Conservation (phyloP, 2,797 vertebrate species). For the Odontamblyopus lacepedii region DNA sequence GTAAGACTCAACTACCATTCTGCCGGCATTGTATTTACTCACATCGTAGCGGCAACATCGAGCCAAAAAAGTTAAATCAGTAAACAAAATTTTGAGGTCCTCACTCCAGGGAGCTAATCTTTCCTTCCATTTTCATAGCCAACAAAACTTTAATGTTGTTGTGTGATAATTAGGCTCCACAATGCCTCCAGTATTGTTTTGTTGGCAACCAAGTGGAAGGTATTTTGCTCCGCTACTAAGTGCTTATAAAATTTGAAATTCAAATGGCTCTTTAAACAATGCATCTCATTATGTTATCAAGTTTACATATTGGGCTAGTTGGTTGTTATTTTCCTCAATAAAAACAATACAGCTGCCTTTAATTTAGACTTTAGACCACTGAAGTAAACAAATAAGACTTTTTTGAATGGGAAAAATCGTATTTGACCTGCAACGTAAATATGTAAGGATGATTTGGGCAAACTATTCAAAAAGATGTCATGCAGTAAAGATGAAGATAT, state of each 20-base stretch:
- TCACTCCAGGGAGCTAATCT: slow-evolving; percentile 53
- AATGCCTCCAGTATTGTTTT: slow-evolving; percentile 48
- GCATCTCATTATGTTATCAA: slow-evolving; percentile 53
- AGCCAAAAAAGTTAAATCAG: slow-evolving; percentile 36
- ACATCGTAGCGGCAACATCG: slow-evolving; percentile 22
- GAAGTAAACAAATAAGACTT: too few relatives aligned
- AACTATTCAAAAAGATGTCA: too few relatives aligned
- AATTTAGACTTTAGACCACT: slow-evolving; percentile 31
- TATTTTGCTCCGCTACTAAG: slow-evolving; percentile 54
- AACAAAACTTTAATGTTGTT: slow-evolving; percentile 55
- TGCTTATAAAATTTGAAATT: slow-evolving; percentile 55
- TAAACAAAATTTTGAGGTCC: slow-evolving; percentile 46
- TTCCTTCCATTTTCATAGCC: slow-evolving; percentile 45
- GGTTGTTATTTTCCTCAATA: background rate
- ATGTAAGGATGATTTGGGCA: too few relatives aligned
- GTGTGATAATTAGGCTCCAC: slow-evolving; percentile 64
- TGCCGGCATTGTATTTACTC: slow-evolving; percentile 18
- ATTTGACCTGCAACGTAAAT: too few relatives aligned
- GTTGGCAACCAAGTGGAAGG: slow-evolving; percentile 36
- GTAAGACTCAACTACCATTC: slow-evolving; percentile 24
- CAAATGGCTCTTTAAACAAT: slow-evolving; percentile 43
- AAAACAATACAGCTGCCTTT: slow-evolving; percentile 38
- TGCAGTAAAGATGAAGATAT: too few relatives aligned
- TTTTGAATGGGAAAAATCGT: too few relatives aligned
- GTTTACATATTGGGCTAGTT: slow-evolving; percentile 9